These are phyloP conservation scores for Andrena praecox DNA, from an alignment of 2,888 invertebrate species.

Conservation along the genomic window DNA sequence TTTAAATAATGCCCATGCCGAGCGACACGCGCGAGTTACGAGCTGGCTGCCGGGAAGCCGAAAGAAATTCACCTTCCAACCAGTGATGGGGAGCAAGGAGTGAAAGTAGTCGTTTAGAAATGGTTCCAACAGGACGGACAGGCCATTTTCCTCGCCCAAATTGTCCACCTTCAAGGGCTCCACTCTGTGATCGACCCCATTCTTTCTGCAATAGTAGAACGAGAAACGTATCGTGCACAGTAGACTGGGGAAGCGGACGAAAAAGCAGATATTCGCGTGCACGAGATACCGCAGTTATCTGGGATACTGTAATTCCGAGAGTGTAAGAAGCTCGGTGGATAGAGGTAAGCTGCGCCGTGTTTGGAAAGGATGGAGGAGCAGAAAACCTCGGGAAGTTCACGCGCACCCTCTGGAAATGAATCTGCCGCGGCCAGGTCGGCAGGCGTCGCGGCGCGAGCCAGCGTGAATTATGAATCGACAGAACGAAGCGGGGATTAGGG, in stretches of 20 bases:
- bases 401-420: not conserved
- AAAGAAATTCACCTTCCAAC: constrained; percentile 86
- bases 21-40: too few species aligned
- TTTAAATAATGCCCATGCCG: too few species aligned
- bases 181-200: not conserved
- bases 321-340: not conserved
- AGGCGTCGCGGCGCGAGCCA: not conserved
- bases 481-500: not conserved
- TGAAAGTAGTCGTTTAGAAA: constrained; percentile 87
- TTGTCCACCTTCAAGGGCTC: constrained; percentile 24
- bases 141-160: constrained; percentile 85
- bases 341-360: not conserved
- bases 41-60: too few species aligned
- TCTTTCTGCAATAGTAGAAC: not conserved
- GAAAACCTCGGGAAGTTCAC: not conserved
- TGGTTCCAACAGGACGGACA: constrained; percentile 87
- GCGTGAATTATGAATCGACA: not conserved
- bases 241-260: not conserved
- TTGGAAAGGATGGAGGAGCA: not conserved
- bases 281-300: not conserved
- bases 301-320: not conserved
- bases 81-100: constrained; percentile 86
- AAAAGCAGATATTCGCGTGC: not conserved
- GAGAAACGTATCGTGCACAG: not conserved
- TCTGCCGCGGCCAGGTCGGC: not conserved